These are phyloP conservation scores for Hemistola chrysoprasaria DNA, from an alignment of 2,888 invertebrate species.

Conservation along the genomic window DNA sequence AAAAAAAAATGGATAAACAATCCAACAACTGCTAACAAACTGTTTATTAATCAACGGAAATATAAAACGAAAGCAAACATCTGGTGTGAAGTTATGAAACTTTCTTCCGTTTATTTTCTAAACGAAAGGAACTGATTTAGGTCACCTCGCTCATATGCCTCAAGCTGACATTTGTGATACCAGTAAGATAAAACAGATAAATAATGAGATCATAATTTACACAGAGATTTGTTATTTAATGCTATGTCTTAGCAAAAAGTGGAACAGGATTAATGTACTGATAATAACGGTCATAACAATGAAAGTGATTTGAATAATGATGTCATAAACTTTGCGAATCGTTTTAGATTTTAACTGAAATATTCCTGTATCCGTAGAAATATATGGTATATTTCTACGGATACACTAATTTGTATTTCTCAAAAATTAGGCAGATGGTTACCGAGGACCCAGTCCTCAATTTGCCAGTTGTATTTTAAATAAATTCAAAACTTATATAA, in stretches of 20 bases:
- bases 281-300: slow-evolving; percentile 2
- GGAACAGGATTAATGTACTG: slow-evolving; percentile 1
- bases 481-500: no score
- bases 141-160: slow-evolving; percentile 5
- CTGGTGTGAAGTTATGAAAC: slow-evolving; percentile 15
- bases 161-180: slow-evolving; percentile 2
- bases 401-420: no score
- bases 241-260: slow-evolving; percentile 4
- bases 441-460: no score
- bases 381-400: no score
- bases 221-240: slow-evolving; percentile 4
- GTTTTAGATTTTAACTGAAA: no score
- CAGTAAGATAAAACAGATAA: slow-evolving; percentile 6
- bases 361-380: no score
- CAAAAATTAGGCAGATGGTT: no score
- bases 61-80: slow-evolving; percentile 17
- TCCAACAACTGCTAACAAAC: no score
- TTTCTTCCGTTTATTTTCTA: slow-evolving; percentile 10
- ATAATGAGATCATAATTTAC: slow-evolving; percentile 24
- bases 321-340: no score
- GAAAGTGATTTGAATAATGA: no score
- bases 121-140: slow-evolving; percentile 4
- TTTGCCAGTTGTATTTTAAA: no score
- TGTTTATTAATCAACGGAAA: slow-evolving; percentile 13
- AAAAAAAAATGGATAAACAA: no score